A percentile compares a stretch with the other conserved stretches of the same genome.
phyloP scores from a whole-genome alignment of 2,797 vertebrate species.

The Monodelphis domestica region DNA sequence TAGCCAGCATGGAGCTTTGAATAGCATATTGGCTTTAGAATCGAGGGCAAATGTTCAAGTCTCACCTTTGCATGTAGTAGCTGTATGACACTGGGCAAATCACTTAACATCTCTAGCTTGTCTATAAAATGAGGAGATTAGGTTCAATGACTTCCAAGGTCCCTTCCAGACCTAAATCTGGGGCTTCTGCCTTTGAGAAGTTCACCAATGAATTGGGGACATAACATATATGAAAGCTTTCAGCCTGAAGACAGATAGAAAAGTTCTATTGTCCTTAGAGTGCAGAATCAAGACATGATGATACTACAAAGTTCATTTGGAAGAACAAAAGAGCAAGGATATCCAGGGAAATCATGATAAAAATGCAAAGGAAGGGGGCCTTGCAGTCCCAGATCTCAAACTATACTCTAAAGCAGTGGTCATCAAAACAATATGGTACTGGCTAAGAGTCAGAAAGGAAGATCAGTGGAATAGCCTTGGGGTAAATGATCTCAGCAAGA shows the following conservation, averaged over 20 bases:
- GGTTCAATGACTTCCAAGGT: neutral
- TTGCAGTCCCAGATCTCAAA: no score
- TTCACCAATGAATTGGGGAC: neutral
- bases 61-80: neutral
- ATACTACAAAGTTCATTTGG: no score
- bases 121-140: no score
- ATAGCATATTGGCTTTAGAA: neutral
- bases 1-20: neutral
- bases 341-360: no score
- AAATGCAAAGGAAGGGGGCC: no score
- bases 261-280: neutral
- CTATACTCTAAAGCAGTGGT: no score
- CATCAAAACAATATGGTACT: no score
- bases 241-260: neutral
- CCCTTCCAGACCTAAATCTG: neutral
- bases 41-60: neutral
- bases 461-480: no score
- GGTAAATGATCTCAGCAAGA: no score
- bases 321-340: no score
- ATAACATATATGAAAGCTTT: neutral
- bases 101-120: neutral
- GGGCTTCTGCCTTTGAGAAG: neutral
- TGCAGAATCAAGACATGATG: neutral
- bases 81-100: neutral
- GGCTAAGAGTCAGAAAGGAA: no score